A percentile compares a stretch with the other conserved stretches of the same genome.
Conservation (phyloP, 2,888 invertebrate genomes). For the Melinaea marsaeus region DNA sequence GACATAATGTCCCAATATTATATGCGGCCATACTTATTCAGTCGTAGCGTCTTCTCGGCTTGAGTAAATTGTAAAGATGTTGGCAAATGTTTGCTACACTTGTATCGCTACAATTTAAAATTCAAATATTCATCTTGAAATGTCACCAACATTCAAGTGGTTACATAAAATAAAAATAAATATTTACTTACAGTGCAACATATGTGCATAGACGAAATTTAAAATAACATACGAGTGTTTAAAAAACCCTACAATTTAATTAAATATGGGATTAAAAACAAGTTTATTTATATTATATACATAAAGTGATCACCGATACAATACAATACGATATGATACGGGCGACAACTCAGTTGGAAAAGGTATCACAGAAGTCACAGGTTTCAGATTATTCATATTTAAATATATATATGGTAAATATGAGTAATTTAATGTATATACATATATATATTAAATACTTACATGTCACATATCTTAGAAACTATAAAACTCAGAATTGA, state of each 20-base stretch:
- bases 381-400: too few species aligned
- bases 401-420: too few species aligned
- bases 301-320: too few species aligned
- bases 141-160: conserved; percentile 16
- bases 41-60: conserved; percentile 39
- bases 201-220: not conserved
- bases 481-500: too few species aligned
- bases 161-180: conserved; percentile 12
- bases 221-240: not conserved
- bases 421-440: too few species aligned
- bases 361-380: too few species aligned
- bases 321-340: too few species aligned
- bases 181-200: not conserved
- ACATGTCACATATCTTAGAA: too few species aligned
- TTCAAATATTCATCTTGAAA: conserved; percentile 18
- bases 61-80: conserved; percentile 57
- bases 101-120: conserved; percentile 24
- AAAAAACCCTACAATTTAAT: not conserved
- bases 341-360: too few species aligned
- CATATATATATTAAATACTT: too few species aligned
- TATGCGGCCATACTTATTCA: conserved; percentile 33
- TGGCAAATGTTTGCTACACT: conserved; percentile 37
- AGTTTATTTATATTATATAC: too few species aligned
- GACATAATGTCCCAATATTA: not conserved
- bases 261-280: too few species aligned